Evolutionary conservation across 2,113 vertebrate species (phyloP).

Genomic region (Ptychochromis oligacanthus): DNA sequence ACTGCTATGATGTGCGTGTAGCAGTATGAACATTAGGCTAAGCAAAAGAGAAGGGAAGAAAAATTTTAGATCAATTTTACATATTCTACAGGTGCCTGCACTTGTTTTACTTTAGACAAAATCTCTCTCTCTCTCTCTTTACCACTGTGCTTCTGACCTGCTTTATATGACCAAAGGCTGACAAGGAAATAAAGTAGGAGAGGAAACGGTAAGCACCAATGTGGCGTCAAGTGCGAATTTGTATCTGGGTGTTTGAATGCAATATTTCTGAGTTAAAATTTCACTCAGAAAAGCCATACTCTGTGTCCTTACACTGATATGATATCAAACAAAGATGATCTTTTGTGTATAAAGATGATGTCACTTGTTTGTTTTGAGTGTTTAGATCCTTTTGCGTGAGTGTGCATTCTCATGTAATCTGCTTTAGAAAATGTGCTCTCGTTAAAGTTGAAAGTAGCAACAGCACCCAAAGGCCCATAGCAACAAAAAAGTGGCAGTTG

Average conservation of each 20-base stretch:
- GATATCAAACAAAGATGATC: not conserved
- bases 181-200: conserved; percentile 9
- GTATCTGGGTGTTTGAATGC: conserved; percentile 19
- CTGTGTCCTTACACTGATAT: conserved; percentile 40
- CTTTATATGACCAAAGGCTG: conserved; percentile 12
- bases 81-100: not conserved
- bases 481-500: not conserved
- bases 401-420: conserved; percentile 21
- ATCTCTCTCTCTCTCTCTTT: not conserved
- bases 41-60: conserved; percentile 3
- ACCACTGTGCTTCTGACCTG: not conserved
- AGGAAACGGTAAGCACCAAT: conserved; percentile 7
- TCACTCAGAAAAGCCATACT: conserved; percentile 34
- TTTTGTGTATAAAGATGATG: conserved; percentile 18
- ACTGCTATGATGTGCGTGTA: not conserved
- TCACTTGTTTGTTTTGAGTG: conserved; percentile 12
- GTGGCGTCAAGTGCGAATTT: not conserved
- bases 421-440: not conserved
- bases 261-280: conserved; percentile 29
- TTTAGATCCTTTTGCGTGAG: not conserved
- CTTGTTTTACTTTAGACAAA: conserved; percentile 1
- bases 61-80: not conserved
- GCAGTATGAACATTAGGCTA: not conserved
- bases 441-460: conserved; percentile 10
- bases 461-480: not conserved